phyloP scores from a whole-genome alignment of 2,797 vertebrate genomes.

The Pyrocephalus nanus region DNA sequence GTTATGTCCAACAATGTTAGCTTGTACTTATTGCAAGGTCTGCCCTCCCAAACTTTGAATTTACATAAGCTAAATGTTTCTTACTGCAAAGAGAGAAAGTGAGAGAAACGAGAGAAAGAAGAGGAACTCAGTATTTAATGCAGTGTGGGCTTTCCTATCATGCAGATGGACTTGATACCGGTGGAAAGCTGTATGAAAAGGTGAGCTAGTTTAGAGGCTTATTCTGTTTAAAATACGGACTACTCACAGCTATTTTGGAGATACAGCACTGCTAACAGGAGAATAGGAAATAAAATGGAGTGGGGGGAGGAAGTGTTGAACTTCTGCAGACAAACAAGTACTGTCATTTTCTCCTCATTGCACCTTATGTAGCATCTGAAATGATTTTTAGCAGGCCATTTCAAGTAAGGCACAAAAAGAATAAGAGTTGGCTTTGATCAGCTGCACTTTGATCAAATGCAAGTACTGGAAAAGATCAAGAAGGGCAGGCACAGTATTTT shows the following conservation, averaged over 20 bases:
- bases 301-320: background rate
- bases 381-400: background rate
- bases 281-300: background rate
- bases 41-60: background rate
- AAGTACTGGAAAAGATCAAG: background rate
- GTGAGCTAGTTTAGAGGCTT: background rate
- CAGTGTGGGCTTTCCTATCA: background rate
- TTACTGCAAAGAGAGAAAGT: background rate
- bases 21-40: background rate
- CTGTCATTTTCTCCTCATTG: background rate
- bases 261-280: background rate
- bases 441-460: conserved; percentile 9
- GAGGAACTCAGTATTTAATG: background rate
- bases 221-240: background rate
- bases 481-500: background rate
- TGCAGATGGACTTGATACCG: background rate
- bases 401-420: background rate
- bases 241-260: background rate
- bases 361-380: background rate
- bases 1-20: rapidly evolving
- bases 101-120: background rate
- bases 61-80: background rate
- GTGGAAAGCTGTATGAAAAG: background rate
- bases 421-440: conserved; percentile 32
- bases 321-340: background rate